Conservation (phyloP, 2,888 invertebrate genomes). For the Frankliniella intonsa region DNA sequence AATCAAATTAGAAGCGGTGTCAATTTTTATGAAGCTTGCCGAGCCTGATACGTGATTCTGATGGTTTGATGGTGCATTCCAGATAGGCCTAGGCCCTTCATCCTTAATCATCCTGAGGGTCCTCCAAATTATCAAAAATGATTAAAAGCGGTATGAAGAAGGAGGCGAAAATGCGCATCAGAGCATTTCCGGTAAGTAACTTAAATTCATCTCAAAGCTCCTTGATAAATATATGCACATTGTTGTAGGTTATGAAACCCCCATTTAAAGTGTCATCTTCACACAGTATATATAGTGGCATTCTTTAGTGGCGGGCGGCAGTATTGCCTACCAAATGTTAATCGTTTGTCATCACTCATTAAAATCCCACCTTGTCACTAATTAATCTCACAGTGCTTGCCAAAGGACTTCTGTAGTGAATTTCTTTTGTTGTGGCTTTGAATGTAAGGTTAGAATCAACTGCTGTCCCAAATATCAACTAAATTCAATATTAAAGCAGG, state of each 20-base stretch:
- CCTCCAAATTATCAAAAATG: conserved; percentile 35
- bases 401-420: not conserved
- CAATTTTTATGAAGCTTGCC: not conserved
- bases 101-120: conserved; percentile 17
- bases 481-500: not conserved
- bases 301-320: no score
- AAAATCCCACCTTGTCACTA: no score
- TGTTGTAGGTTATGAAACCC: not conserved
- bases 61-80: conserved; percentile 6
- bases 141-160: conserved; percentile 67
- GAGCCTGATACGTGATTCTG: not conserved
- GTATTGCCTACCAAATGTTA: no score
- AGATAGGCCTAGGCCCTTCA: conserved; percentile 22
- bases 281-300: not conserved
- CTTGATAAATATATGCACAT: not conserved
- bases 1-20: not conserved
- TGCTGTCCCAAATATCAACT: not conserved
- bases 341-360: no score
- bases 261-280: conserved; percentile 17
- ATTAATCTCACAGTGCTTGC: no score
- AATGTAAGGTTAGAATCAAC: conserved; percentile 14
- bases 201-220: not conserved
- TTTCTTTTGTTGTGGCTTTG: not conserved
- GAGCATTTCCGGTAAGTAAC: conserved; percentile 92
- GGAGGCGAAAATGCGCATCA: conserved; percentile 95